Conservation (phyloP, 1,140 invertebrate species). For the Papilio machaon region DNA sequence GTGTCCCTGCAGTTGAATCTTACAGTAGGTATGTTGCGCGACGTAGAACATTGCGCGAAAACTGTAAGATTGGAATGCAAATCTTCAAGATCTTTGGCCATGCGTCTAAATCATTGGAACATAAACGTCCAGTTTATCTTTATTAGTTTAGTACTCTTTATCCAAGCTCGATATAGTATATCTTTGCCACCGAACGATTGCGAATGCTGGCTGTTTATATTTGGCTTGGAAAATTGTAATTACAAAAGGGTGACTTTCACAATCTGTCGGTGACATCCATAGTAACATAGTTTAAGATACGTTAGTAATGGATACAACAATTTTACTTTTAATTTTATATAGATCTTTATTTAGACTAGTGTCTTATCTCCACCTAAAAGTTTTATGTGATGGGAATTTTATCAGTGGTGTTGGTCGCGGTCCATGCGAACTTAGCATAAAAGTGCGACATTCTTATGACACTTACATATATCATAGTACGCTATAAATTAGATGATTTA, state of each 20-base stretch:
- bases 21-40: no score
- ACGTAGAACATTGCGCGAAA: no score
- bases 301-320: no score
- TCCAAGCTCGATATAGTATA: neutral
- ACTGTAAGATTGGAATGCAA: no score
- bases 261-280: neutral
- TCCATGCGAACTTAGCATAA: conserved; percentile 2
- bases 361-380: neutral
- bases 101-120: no score
- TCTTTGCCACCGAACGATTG: neutral
- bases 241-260: no score
- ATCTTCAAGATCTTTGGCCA: no score
- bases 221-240: no score
- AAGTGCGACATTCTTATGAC: neutral
- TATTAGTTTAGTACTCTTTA: neutral
- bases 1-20: no score
- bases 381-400: neutral
- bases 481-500: neutral
- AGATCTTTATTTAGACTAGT: neutral
- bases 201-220: no score
- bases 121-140: neutral
- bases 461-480: neutral
- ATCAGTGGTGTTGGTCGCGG: neutral
- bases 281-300: neutral
- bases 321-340: conserved; percentile 12